Evolutionary conservation across 2,113 vertebrate genomes (phyloP).

Genomic region (Tonatia bakeri): DNA sequence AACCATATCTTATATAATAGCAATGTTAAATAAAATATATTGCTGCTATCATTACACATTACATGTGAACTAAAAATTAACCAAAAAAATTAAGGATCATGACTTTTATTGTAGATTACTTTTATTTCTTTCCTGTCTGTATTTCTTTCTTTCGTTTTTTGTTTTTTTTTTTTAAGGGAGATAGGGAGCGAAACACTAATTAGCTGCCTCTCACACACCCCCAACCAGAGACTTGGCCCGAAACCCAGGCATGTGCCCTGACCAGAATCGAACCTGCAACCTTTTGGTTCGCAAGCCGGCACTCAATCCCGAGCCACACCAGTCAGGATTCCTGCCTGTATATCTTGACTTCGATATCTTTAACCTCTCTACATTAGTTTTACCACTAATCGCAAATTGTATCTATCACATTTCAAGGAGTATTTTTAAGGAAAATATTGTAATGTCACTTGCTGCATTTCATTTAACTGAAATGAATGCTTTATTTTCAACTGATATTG

Average conservation of each 20-base stretch:
- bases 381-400: not conserved
- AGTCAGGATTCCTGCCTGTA: not conserved
- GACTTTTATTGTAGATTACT: not conserved
- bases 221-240: no score
- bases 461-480: constrained; percentile 24
- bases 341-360: constrained; percentile 21
- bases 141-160: not conserved
- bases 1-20: not conserved
- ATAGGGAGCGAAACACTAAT: no score
- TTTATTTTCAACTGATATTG: not conserved
- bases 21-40: constrained; percentile 12
- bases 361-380: not conserved
- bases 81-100: not conserved
- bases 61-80: not conserved
- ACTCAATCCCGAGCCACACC: no score
- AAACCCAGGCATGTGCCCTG: no score
- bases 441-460: not conserved
- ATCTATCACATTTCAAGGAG: not conserved
- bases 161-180: no score
- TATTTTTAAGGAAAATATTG: not conserved
- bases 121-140: not conserved
- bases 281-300: no score
- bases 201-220: no score
- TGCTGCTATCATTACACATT: not conserved
- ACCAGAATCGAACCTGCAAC: no score